Base-by-base conservation (phyloP, 2,888 invertebrate species). In the Patella depressa region DNA sequence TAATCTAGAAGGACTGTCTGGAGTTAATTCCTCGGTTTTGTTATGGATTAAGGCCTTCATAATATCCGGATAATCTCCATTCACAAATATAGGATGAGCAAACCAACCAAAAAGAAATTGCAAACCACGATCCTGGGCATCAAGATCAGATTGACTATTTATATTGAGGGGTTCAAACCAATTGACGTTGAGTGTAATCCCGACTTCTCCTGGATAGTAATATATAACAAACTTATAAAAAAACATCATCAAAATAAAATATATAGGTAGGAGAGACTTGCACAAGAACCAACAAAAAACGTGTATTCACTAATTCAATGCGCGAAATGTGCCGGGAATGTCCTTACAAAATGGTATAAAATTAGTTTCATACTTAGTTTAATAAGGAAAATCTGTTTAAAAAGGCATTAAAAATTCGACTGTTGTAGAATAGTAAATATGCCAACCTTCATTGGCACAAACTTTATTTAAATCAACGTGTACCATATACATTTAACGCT, bases 31-130 rank as follows among this genome's bases (percentile, higher is more conserved):
- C 12, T 24, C 12, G 5, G 88, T 88, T 73, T 86, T 84, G 19
- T 81, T 79, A 12, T 59, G 80, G 2, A 88, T 78, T 15, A 78
- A 73, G 24, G 72, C 45, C 69, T 84, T 86, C 86, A 89, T 85
- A 3, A 85, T 74, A 15, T 83, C 79, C 15, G 87, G 86, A 74
- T 88, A 95, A 91, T 95, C 94, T 7, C 90, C 90, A 77, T 86
- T 80, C 11, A 87, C 85, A 72, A 81, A 85, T 45, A 90, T 86
- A 7, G 90, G 88, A 76, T 88, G 83, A 2, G 89, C 89, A 75
- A 85, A 90, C 87, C 87, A 87, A 5, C 90, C 90, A 53, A 88
- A 78, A 54, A 83, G 79, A 75, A 88, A 87, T 74, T 83, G 79
- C 53, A 83, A 55, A 14, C 81, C 83, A 54, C 85, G 80, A 34